A percentile compares a stretch with the other conserved stretches of the same genome.
phyloP scores from a whole-genome alignment of 2,113 vertebrate species.

The Clupea harengus region DNA sequence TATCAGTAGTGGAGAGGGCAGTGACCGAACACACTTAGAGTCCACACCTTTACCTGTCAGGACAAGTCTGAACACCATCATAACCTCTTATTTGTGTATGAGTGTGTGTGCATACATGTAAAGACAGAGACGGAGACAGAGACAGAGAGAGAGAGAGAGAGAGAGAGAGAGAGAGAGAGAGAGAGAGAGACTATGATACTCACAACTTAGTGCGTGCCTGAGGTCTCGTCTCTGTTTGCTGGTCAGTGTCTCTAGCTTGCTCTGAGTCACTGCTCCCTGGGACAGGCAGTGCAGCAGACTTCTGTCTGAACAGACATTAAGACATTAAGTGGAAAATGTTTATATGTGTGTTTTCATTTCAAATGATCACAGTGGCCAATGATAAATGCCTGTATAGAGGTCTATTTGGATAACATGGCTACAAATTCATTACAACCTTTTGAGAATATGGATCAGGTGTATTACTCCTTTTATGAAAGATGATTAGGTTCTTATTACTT shows the following conservation, averaged over 20 bases:
- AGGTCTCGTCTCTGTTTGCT: constrained; percentile 75
- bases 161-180: background rate
- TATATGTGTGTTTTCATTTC: no score
- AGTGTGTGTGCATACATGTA: background rate
- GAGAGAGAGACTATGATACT: constrained; percentile 50
- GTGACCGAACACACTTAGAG: background rate
- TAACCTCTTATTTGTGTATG: background rate
- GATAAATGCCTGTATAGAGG: no score
- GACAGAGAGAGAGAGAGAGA: background rate
- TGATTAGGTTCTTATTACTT: no score
- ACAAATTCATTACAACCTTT: no score
- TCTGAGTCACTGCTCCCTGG: constrained; percentile 72
- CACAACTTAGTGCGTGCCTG: constrained; percentile 80
- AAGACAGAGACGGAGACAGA: background rate
- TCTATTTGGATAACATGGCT: no score
- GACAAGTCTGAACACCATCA: background rate
- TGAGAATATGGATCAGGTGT: no score
- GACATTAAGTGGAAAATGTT: background rate
- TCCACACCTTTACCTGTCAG: background rate
- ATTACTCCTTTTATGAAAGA: no score
- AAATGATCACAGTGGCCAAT: no score
- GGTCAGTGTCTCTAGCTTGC: constrained; percentile 73
- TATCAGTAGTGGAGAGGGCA: background rate
- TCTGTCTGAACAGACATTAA: constrained; percentile 71
- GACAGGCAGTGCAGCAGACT: constrained; percentile 79